A percentile compares a stretch with the other conserved stretches of the same genome.
Evolutionary conservation across 35 echinoderm and acorn worm species (phyloP).

Genomic region (Apostichopus japonicus): DNA sequence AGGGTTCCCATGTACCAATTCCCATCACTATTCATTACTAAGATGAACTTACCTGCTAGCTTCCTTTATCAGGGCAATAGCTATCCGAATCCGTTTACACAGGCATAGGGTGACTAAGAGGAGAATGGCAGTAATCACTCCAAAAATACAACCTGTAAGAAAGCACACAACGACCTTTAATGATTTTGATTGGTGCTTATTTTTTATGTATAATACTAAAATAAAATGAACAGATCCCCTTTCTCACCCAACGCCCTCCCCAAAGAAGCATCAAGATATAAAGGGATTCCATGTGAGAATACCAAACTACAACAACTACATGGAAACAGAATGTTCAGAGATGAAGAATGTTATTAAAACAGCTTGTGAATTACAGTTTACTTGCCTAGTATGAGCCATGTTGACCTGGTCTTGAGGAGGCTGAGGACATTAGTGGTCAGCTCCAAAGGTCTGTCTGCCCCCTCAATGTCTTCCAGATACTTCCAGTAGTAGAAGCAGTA

Average conservation of each 20-base stretch:
- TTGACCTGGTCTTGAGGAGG: slow-evolving; percentile 66
- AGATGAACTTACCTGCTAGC: slow-evolving; percentile 73
- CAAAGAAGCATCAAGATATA: too few relatives aligned
- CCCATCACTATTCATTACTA: neutral
- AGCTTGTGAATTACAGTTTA: neutral
- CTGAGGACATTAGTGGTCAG: slow-evolving; percentile 63
- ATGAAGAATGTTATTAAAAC: too few relatives aligned
- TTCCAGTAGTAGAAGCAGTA: slow-evolving; percentile 78
- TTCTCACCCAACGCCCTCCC: too few relatives aligned
- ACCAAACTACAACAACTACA: too few relatives aligned
- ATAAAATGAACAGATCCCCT: too few relatives aligned
- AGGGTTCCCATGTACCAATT: too few relatives aligned
- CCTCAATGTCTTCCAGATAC: slow-evolving; percentile 64
- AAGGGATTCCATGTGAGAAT: too few relatives aligned
- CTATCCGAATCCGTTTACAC: slow-evolving; percentile 80
- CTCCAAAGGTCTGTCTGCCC: slow-evolving; percentile 44
- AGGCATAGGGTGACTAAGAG: slow-evolving; percentile 71
- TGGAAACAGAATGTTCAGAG: too few relatives aligned
- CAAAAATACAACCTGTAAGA: slow-evolving; percentile 68
- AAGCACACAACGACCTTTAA: too few relatives aligned
- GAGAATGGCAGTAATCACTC: slow-evolving; percentile 60
- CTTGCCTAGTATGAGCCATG: slow-evolving; percentile 83
- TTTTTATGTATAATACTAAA: too few relatives aligned
- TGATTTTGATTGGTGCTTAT: too few relatives aligned
- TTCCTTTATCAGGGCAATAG: slow-evolving; percentile 84